These are phyloP conservation scores for Myiozetetes cayanensis DNA, from an alignment of 2,113 vertebrate species.

Conservation along the genomic window DNA sequence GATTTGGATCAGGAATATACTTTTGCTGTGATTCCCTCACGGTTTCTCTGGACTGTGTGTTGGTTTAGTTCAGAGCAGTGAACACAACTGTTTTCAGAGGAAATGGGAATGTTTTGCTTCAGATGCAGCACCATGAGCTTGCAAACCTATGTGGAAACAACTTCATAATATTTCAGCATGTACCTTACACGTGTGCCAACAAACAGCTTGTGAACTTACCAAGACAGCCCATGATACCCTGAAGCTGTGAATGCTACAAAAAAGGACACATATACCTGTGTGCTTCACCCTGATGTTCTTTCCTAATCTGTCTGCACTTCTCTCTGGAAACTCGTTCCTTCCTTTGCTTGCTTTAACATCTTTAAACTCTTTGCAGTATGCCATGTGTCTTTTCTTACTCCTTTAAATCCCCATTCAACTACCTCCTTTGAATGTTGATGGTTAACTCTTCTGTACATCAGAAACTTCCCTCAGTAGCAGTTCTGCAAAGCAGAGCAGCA, in stretches of 20 bases:
- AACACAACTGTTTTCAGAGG: background rate
- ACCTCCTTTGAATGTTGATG: background rate
- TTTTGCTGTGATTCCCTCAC: background rate
- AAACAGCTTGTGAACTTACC: background rate
- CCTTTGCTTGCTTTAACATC: background rate
- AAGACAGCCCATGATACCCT: background rate
- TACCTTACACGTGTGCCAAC: background rate
- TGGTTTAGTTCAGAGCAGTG: background rate
- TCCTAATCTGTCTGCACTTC: background rate
- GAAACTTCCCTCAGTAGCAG: background rate
- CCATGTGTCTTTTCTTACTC: background rate
- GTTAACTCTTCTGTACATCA: background rate
- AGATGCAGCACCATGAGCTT: background rate
- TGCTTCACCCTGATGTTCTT: background rate
- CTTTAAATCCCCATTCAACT: background rate
- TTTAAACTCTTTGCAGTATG: background rate
- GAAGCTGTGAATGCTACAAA: background rate
- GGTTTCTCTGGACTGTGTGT: background rate
- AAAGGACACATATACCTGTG: background rate
- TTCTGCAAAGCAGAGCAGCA: background rate
- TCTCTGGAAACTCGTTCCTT: background rate
- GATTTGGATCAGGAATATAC: background rate
- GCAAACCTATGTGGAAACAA: background rate
- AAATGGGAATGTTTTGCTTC: background rate
- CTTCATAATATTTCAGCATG: background rate